Evolutionary conservation across 2,888 invertebrate species (phyloP).

Genomic region (Limnephilus marmoratus): DNA sequence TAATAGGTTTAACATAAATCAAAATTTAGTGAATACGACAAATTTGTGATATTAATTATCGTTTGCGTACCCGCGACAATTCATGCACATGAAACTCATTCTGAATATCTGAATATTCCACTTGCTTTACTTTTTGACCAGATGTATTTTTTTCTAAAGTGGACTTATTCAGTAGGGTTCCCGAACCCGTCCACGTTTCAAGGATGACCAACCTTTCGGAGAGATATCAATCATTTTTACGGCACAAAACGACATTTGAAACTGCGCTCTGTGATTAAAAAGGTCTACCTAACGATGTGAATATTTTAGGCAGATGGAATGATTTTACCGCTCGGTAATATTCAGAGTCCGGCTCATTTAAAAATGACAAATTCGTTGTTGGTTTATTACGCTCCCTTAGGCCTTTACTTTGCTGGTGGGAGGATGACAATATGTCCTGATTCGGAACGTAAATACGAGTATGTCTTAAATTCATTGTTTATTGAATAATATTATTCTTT

Average conservation of each 20-base stretch:
- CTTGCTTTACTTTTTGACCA: neutral
- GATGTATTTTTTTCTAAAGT: neutral
- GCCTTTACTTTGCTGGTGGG: neutral
- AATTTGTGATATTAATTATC: too few relatives aligned
- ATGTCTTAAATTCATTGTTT: neutral
- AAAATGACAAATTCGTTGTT: slow-evolving; percentile 17
- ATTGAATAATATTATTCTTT: too few relatives aligned
- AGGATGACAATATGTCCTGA: neutral
- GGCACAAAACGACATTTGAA: slow-evolving; percentile 10
- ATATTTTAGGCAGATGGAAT: slow-evolving; percentile 18
- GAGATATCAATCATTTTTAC: slow-evolving; percentile 43
- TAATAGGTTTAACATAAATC: too few relatives aligned
- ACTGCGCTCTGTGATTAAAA: slow-evolving; percentile 36
- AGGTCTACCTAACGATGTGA: slow-evolving; percentile 23
- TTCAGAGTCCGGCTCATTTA: neutral
- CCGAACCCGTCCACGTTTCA: neutral
- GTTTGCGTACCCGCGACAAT: too few relatives aligned
- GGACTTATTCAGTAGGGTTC: neutral
- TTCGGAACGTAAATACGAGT: neutral
- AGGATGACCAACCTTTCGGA: neutral
- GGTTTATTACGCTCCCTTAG: neutral
- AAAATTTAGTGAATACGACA: too few relatives aligned
- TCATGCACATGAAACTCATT: neutral
- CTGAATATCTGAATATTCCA: neutral
- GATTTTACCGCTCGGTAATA: neutral